These are phyloP conservation scores for Teleopsis dalmanni DNA, from an alignment of 1,140 invertebrate species.

Conservation along the genomic window DNA sequence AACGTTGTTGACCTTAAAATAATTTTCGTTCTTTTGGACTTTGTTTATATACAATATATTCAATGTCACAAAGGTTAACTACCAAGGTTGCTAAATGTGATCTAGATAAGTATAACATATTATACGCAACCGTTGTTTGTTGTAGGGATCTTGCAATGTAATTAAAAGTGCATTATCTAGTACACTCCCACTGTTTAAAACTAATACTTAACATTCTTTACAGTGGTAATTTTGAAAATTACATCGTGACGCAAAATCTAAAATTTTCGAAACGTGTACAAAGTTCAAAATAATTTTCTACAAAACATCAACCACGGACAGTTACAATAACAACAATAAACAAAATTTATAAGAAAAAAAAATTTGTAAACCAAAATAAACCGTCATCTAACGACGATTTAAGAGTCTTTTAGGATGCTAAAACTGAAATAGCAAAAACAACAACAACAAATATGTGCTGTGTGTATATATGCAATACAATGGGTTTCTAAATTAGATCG, in stretches of 20 bases:
- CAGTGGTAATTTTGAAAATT: conserved; percentile 43
- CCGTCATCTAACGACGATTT: conserved; percentile 10
- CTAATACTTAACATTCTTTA: too few relatives aligned
- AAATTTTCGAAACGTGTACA: conserved; percentile 40
- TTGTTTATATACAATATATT: too few relatives aligned
- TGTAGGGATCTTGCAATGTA: too few relatives aligned
- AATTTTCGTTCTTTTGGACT: too few relatives aligned
- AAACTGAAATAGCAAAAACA: conserved; percentile 11
- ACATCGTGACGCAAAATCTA: conserved; percentile 42
- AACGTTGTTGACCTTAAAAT: too few relatives aligned
- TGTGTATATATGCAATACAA: not conserved
- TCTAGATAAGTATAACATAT: too few relatives aligned
- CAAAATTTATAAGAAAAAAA: conserved; percentile 2
- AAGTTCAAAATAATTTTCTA: conserved; percentile 42
- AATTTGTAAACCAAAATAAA: not conserved
- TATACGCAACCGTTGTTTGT: too few relatives aligned
- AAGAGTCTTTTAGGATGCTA: not conserved
- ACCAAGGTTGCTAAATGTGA: too few relatives aligned
- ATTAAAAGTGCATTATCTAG: too few relatives aligned
- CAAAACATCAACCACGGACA: not conserved
- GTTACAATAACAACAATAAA: conserved; percentile 8
- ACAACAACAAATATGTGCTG: conserved; percentile 9
- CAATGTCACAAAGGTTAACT: too few relatives aligned
- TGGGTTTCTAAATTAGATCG: conserved; percentile 17
- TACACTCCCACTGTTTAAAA: too few relatives aligned